Conservation (phyloP, 1,140 invertebrate genomes). For the Drosophila gunungcola region DNA sequence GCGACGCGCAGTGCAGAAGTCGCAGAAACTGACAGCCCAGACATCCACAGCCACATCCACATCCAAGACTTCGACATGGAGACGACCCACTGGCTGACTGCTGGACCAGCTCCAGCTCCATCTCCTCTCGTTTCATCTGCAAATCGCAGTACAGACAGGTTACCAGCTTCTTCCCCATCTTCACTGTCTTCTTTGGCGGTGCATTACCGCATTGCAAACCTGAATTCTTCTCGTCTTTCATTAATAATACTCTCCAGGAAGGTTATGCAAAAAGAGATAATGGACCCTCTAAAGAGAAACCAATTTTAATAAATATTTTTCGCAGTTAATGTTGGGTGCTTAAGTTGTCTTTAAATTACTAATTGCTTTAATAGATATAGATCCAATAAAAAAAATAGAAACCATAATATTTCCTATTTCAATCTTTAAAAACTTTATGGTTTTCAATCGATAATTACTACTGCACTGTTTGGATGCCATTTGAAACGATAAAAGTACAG, state of each 20-base stretch:
- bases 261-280: constrained; percentile 32
- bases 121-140: background rate
- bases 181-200: constrained; percentile 33
- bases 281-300: constrained; percentile 7
- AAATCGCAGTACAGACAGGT: constrained; percentile 21
- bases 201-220: constrained; percentile 83
- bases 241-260: constrained; percentile 31
- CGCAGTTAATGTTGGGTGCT: background rate
- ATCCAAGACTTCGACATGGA: constrained; percentile 12
- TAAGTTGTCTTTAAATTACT: background rate
- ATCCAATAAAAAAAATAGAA: too few species aligned
- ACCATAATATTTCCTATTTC: too few species aligned
- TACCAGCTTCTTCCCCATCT: constrained; percentile 14
- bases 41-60: constrained; percentile 20
- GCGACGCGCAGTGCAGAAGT: constrained; percentile 53
- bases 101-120: constrained; percentile 1
- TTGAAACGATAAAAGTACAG: too few species aligned
- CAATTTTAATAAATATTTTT: constrained; percentile 17
- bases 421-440: too few species aligned
- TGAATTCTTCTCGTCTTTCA: constrained; percentile 73
- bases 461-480: too few species aligned
- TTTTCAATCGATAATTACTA: too few species aligned
- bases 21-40: constrained; percentile 39
- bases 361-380: too few species aligned
- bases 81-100: constrained; percentile 51